These are phyloP conservation scores for Spermophilus dauricus DNA, from an alignment of 2,113 vertebrate genomes.

Conservation along the genomic window DNA sequence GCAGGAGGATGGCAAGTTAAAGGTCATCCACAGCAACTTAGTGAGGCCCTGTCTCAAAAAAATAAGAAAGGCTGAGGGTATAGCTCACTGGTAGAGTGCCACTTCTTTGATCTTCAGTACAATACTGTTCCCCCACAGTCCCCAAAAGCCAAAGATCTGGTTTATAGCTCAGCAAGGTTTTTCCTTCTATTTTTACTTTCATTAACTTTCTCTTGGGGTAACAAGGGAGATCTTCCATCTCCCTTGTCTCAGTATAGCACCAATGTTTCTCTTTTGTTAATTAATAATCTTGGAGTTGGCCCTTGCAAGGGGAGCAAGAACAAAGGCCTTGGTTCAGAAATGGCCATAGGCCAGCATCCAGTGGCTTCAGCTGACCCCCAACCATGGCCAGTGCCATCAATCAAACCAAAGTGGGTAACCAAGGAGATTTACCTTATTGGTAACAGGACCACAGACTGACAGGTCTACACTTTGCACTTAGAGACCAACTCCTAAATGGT, in stretches of 20 bases:
- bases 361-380: background rate
- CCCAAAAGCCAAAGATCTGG: background rate
- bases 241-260: background rate
- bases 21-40: too few species aligned
- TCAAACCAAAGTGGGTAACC: background rate
- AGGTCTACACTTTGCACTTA: background rate
- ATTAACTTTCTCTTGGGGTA: background rate
- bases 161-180: background rate
- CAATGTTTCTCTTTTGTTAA: background rate
- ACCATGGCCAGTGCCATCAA: background rate
- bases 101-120: too few species aligned
- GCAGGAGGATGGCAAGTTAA: too few species aligned
- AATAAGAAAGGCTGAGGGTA: background rate
- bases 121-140: too few species aligned
- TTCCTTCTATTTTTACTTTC: background rate
- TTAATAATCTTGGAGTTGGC: background rate
- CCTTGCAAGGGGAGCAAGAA: too few species aligned
- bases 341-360: background rate
- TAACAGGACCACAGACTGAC: background rate
- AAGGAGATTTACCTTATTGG: background rate
- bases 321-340: background rate
- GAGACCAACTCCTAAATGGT: background rate
- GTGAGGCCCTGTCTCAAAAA: background rate
- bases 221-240: background rate
- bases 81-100: too few species aligned